These are phyloP conservation scores for Cordilura impudica DNA, from an alignment of 2,888 invertebrate species.

Conservation along the genomic window DNA sequence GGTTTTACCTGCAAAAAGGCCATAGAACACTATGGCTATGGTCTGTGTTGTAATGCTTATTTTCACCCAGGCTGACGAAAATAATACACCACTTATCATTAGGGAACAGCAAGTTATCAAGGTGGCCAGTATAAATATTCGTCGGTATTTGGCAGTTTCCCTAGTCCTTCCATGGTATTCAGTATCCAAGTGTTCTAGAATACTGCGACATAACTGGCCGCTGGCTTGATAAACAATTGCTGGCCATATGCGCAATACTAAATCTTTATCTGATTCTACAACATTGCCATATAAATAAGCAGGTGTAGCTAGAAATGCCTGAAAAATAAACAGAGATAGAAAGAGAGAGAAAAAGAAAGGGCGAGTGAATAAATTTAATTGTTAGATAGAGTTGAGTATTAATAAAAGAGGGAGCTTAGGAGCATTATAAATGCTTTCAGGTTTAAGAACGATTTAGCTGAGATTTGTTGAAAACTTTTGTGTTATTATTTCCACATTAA, in stretches of 20 bases:
- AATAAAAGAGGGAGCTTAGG: not conserved
- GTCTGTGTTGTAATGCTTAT: constrained; percentile 75
- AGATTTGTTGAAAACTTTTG: no score
- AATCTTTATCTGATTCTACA: constrained; percentile 76
- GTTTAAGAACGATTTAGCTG: no score
- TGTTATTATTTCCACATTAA: no score
- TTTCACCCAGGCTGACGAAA: constrained; percentile 76
- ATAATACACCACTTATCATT: constrained; percentile 75
- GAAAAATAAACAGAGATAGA: constrained; percentile 4
- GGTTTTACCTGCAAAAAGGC: constrained; percentile 74
- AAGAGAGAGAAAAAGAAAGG: no score
- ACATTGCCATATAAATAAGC: constrained; percentile 77
- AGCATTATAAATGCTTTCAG: no score
- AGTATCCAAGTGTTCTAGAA: constrained; percentile 74
- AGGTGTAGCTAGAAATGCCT: constrained; percentile 77
- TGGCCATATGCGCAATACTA: constrained; percentile 76
- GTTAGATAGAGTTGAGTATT: not conserved
- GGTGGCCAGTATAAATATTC: constrained; percentile 74
- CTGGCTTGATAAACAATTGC: constrained; percentile 77
- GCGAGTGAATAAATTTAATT: not conserved
- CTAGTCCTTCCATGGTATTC: constrained; percentile 73
- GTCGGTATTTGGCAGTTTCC: constrained; percentile 72
- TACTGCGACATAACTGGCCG: constrained; percentile 75
- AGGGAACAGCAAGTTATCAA: constrained; percentile 73
- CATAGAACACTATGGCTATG: constrained; percentile 76